Conservation (phyloP, 1,140 invertebrate species). For the Eriosoma lanigerum region DNA sequence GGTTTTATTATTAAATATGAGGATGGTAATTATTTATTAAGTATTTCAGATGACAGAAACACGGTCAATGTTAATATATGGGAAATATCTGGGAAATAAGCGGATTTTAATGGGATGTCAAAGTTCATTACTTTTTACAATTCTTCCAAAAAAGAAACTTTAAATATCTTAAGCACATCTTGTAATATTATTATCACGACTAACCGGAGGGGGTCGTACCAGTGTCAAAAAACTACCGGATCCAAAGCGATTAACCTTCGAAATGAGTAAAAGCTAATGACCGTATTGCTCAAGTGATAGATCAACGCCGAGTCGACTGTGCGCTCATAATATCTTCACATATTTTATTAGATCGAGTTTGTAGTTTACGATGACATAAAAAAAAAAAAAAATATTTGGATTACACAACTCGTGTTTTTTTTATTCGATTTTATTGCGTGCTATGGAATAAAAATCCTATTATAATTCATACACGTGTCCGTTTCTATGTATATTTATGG, state of each 20-base stretch:
- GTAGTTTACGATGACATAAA: conserved; percentile 34
- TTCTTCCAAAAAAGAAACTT: not conserved
- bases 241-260: not conserved
- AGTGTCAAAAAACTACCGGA: not conserved
- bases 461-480: not conserved
- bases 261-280: not conserved
- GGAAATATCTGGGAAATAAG: too few relatives aligned
- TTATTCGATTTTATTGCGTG: not conserved
- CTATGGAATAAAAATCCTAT: conserved; percentile 18
- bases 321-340: not conserved
- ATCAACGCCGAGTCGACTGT: not conserved
- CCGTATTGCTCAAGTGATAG: not conserved
- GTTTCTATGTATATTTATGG: not conserved
- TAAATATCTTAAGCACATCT: too few relatives aligned
- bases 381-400: conserved; percentile 13
- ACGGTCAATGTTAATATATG: too few relatives aligned
- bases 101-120: too few relatives aligned
- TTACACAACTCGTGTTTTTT: conserved; percentile 4
- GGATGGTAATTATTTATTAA: too few relatives aligned
- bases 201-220: not conserved
- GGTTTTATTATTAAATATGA: too few relatives aligned
- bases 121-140: not conserved
- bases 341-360: not conserved
- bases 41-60: too few relatives aligned
- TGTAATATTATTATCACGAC: not conserved